Evolutionary conservation across 2,113 vertebrate genomes (phyloP), one percentile per base, ranked within the genome.

Genomic region (Boleophthalmus pectinirostris): DNA sequence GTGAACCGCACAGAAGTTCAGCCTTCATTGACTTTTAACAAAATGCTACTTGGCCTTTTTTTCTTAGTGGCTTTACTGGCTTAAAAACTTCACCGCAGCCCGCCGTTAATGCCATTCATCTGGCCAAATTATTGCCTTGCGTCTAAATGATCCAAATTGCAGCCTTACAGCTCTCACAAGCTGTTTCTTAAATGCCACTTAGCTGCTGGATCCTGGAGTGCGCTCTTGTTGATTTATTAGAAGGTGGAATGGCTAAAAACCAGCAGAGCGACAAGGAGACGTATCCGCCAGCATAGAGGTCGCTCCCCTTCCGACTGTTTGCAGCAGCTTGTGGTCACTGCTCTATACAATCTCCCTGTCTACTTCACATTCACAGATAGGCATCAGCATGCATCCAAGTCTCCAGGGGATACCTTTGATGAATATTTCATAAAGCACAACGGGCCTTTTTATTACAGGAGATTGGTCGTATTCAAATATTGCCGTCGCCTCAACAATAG

Each of bases 151-250:
- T 84, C 85, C 72, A 88, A 90, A 89, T 88, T 82, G 78, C 83
- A 86, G 86, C 73, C 85, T 83, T 82, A 80, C 74, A 82, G 69
- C 78, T 83, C 82, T 82, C 72, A 83, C 85, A 86, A 87, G 84
- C 90, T 85, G 87, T 86, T 88, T 82, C 85, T 85, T 90, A 90
- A 93, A 93, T 93, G 89, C 87, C 90, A 91, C 84, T 88, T 87
- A 89, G 85, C 89, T 87, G 72, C 84, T 77, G 86, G 87, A 91
- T 87, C 72, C 68, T 79, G 73, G 83, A 86, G 74, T 84, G 74
- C 68, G 80, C 84, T 83, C 77, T 43, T 85, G 86, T 86, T 83
- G 78, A 92, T 92, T 91, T 89, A 91, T 89, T 89, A 87, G 79
- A 74, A 84, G 78, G 66, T 68, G 72, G 54, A 82, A 75, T 72